Conservation (phyloP, 92 coral and sea anemone genomes). For the Phenganax stokvisi region DNA sequence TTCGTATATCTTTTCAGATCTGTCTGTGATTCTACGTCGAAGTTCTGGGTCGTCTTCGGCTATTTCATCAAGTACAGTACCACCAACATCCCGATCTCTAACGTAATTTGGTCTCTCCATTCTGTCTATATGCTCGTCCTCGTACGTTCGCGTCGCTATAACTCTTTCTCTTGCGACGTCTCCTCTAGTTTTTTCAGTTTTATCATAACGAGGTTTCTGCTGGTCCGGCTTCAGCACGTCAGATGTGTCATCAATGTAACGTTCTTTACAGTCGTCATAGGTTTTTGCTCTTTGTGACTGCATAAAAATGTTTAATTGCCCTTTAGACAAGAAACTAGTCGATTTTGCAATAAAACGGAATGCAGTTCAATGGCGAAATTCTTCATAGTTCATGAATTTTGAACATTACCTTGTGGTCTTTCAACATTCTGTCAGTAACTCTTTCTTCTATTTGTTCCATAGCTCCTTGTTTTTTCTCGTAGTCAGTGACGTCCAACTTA, state of each 20-base stretch:
- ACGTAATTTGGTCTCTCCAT: background rate
- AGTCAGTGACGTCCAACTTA: constrained; percentile 9
- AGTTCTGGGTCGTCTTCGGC: constrained; percentile 6
- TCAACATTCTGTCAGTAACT: background rate
- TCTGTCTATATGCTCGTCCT: background rate
- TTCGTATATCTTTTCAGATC: background rate
- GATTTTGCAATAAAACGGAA: no score
- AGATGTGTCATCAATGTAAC: background rate
- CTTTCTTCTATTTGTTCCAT: constrained; percentile 9
- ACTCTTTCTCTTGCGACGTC: background rate
- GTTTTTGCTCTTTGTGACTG: constrained; percentile 12
- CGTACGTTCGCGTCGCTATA: background rate
- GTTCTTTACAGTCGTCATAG: background rate
- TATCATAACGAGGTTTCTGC: constrained; percentile 5
- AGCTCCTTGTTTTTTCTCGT: background rate
- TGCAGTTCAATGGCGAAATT: no score
- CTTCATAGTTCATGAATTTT: background rate
- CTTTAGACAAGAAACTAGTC: no score
- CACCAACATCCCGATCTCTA: constrained; percentile 6
- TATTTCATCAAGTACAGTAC: background rate
- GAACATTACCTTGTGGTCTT: constrained; percentile 14
- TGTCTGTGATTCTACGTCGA: constrained; percentile 5
- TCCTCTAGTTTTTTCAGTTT: background rate
- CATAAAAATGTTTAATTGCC: background rate
- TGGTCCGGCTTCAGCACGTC: background rate